A percentile compares a stretch with the other conserved stretches of the same genome.
phyloP scores from a whole-genome alignment of 2,888 invertebrate species.

The Ischnura elegans region DNA sequence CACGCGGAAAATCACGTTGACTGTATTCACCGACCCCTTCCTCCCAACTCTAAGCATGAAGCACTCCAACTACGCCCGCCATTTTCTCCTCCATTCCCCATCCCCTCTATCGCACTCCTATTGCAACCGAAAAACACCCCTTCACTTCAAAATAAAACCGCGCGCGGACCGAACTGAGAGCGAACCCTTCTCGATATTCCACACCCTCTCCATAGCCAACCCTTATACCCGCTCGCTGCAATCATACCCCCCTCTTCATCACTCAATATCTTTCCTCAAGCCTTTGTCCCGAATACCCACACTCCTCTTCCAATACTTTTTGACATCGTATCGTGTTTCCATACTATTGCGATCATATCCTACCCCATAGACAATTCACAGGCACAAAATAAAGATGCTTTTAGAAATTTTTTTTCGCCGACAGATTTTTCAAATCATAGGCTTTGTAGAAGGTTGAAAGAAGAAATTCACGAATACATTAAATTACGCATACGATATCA shows the following conservation, averaged over 20 bases:
- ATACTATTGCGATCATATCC: too few species aligned
- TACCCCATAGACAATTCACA: too few species aligned
- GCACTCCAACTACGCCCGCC: not conserved
- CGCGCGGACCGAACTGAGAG: too few species aligned
- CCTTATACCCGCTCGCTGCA: not conserved
- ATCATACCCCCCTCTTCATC: not conserved
- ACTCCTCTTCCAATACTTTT: not conserved
- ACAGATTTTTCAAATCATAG: too few species aligned
- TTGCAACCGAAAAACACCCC: conserved; percentile 24
- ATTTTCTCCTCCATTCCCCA: not conserved
- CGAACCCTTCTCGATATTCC: not conserved
- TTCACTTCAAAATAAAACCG: conserved; percentile 24
- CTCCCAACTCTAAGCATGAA: too few species aligned
- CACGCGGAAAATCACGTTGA: too few species aligned
- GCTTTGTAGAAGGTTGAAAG: too few species aligned
- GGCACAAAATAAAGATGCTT: too few species aligned
- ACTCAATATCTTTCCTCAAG: conserved; percentile 29
- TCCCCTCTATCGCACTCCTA: not conserved
- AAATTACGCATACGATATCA: too few species aligned
- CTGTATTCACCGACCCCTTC: not conserved
- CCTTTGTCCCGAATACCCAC: not conserved
- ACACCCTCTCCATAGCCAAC: not conserved
- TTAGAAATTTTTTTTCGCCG: too few species aligned
- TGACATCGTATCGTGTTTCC: not conserved
- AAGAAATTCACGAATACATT: too few species aligned